phyloP scores from a whole-genome alignment of 2,888 invertebrate species.

The Athalia cordata region DNA sequence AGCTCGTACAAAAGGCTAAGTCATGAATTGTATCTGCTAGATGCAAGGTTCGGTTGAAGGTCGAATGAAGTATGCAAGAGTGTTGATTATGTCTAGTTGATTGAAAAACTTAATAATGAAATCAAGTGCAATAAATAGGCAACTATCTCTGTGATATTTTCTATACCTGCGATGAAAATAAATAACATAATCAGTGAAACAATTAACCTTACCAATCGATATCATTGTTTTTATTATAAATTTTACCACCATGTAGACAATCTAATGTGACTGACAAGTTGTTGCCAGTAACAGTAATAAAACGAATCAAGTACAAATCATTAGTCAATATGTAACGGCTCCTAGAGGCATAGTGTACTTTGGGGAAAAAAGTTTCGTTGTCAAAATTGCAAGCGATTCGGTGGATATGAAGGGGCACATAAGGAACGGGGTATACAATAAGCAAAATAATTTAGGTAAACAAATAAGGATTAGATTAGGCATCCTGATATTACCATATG shows the following conservation, averaged over 20 bases:
- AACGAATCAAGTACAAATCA: neutral
- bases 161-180: too few species aligned
- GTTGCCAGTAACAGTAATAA: too few species aligned
- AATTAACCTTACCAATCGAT: slow-evolving; percentile 18
- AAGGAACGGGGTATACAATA: too few species aligned
- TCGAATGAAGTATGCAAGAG: neutral
- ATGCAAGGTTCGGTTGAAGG: neutral
- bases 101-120: slow-evolving; percentile 1
- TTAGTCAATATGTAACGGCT: neutral
- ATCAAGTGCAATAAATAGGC: slow-evolving; percentile 33
- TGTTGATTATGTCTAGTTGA: neutral
- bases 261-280: too few species aligned
- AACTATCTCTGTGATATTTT: slow-evolving; percentile 36
- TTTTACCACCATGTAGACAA: too few species aligned
- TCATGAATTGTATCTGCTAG: neutral
- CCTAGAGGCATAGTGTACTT: too few species aligned
- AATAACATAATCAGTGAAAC: slow-evolving; percentile 16
- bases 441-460: too few species aligned
- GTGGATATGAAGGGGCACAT: too few species aligned
- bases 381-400: too few species aligned
- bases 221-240: neutral
- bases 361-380: too few species aligned
- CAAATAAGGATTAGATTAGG: too few species aligned
- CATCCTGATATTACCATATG: too few species aligned
- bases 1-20: neutral